These are phyloP conservation scores for Camarhynchus parvulus DNA, from an alignment of 2,113 vertebrate genomes.

Conservation along the genomic window DNA sequence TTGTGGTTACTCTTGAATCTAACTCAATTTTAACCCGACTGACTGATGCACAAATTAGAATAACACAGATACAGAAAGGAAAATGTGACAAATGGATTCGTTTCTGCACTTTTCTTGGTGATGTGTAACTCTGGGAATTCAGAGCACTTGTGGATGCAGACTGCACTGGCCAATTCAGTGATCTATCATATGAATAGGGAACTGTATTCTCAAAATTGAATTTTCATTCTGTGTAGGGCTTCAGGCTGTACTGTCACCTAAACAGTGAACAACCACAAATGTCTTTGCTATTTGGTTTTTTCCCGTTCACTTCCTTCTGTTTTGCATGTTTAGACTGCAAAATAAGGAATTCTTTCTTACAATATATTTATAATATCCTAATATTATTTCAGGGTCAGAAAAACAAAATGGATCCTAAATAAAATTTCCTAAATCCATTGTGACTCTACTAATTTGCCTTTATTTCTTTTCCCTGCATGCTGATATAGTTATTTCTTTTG, in stretches of 20 bases:
- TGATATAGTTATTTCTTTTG: neutral
- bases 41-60: neutral
- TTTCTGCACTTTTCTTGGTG: neutral
- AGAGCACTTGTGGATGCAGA: neutral
- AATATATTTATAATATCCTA: neutral
- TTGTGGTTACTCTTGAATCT: neutral
- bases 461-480: neutral
- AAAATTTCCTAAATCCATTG: neutral
- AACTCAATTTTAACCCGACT: neutral
- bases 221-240: neutral
- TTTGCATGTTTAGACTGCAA: neutral
- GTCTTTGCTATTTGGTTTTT: neutral
- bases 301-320: neutral
- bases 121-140: neutral
- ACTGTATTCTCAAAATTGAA: neutral
- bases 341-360: neutral
- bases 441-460: neutral
- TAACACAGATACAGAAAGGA: neutral
- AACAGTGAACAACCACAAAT: neutral
- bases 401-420: neutral
- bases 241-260: neutral
- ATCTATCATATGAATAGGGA: neutral
- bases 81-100: neutral
- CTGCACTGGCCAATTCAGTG: neutral
- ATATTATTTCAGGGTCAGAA: neutral